Base-by-base conservation (phyloP, 2,113 vertebrate genomes). In the Eudorcas thomsonii region DNA sequence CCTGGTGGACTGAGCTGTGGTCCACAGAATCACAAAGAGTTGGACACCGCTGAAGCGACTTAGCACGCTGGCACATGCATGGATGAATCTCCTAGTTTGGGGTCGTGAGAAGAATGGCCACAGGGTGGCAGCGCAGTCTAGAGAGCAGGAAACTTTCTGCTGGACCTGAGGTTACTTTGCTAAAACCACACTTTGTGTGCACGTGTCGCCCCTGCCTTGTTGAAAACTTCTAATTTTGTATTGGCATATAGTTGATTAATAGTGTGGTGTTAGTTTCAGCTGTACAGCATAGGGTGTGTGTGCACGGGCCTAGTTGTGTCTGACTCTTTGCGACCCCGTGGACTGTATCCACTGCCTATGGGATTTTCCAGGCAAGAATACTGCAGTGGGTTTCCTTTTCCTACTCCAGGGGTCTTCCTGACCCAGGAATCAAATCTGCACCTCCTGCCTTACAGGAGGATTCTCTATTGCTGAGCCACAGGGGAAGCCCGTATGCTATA, bases 121-220 rank as follows among this genome's bases (percentile, higher is more conserved):
- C 95, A 59, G 0, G 98, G 91, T 97, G 98, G 98, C 98, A 97
- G 97, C 95, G 89, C 94, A 97, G 93, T 26, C 89, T 84, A 11
- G 74, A 81, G 25, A 57, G 45, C 48, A 2, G 43, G 45, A 5
- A 19, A 16, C 43, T 89, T 45, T 39, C 10, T 7, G 9, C 16
- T 50, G 7, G 74, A 0, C 19, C 15, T 1, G 12, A 3, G 30
- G 7, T 71, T 45, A 14, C 5, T 81, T 88, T 71, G 55, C 39
- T n/a, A 6, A 57, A 33, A 28, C 16, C 52, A 15, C 13, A 5
- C 11, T 30, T 7, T 45, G 39, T 45, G 26, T 28, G 14, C 14
- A 4, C 1, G 13, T 28, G 74, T 80, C 26, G 43, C 78, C 21
- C n/a, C 21, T 23, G 0, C 36, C 11, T 43, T 26, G 36, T 33